These are phyloP conservation scores for Apus apus DNA, from an alignment of 2,113 vertebrate genomes.

Conservation along the genomic window DNA sequence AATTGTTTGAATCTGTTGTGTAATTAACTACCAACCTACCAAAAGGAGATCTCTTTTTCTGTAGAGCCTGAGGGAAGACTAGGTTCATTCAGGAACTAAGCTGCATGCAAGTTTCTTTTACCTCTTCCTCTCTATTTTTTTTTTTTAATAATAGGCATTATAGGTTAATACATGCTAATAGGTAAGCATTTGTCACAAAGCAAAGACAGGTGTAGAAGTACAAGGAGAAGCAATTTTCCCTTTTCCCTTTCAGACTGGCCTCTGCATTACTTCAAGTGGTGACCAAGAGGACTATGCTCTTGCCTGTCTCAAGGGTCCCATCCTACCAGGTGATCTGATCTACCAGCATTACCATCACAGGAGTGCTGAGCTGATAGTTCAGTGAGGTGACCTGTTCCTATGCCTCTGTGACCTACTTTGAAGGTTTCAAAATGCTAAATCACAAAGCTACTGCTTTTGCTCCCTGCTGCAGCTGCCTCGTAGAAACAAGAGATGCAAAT, in stretches of 20 bases:
- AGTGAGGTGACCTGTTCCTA: background rate
- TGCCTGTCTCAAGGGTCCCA: background rate
- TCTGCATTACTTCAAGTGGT: background rate
- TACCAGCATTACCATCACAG: background rate
- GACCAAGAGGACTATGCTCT: background rate
- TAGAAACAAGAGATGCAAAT: background rate
- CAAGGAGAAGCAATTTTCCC: background rate
- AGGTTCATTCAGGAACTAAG: background rate
- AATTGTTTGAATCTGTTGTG: background rate
- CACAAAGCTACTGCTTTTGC: background rate
- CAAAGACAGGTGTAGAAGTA: background rate
- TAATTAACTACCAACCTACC: slow-evolving; percentile 1
- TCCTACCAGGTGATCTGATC: background rate
- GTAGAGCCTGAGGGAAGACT: background rate
- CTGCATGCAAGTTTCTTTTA: background rate
- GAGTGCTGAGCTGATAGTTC: background rate
- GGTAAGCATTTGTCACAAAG: background rate
- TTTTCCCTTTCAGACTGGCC: background rate
- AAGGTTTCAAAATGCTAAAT: background rate
- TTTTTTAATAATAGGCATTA: background rate
- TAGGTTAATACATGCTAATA: background rate
- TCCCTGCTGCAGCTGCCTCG: background rate
- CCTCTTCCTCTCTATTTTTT: background rate
- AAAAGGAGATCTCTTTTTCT: background rate
- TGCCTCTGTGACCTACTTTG: background rate